Evolutionary conservation across 1,140 invertebrate species (phyloP), one percentile per base, ranked within the genome.

Genomic region (Drosophila truncata): DNA sequence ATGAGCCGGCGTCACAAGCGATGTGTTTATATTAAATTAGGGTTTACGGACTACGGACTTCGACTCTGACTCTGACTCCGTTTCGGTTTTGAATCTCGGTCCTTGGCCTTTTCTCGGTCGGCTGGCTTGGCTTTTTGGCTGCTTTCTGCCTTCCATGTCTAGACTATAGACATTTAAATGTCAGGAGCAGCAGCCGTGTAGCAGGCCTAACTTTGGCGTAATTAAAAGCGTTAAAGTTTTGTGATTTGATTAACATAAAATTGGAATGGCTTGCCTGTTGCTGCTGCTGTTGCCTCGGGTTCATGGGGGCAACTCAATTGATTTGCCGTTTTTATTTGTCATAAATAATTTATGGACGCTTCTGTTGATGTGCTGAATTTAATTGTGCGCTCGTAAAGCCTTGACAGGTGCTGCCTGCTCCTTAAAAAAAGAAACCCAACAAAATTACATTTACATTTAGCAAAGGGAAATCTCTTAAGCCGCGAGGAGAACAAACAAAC

Each of bases 1-100:
- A 60, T 59, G 39, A 70, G 65, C 64, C 61, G 78, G 59, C 54
- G 58, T 57, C 85, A 41, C 66, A 79, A 77, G 63, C 76, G 76
- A 84, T 83, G 71, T 88, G 80, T 88, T 88, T 86, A 72, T 82
- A 87, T 86, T 87, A 87, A 86, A 87, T 87, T 87, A 86, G 79
- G 79, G 69, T 70, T 78, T 84, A 61, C 64, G 71, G 63, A 73
- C 50, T 35, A 23, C 50, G 31, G 31, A 49, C 31, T 54, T 2
- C 11, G 50, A n/a, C n/a, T n/a, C n/a, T n/a, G 37, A 20, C 67
- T 73, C 59, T 44, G 52, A 27, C 25, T 61, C 50, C 46, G 60
- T 63, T 79, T 23, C 20, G 20, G 20, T 23, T 46, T 47, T 23
- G 25, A 25, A 0, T 47, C 4, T 63, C 52, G 80, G 62, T 65